phyloP scores from a whole-genome alignment of 2,113 vertebrate species.

The mouse (Mus musculus) region GRCm39 chr9:54111501-54112000 shows the following conservation, averaged over 20 bases:
- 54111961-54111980: slow-evolving; percentile 62
- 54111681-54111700: slow-evolving; percentile 1
- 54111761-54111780: neutral
- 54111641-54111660: neutral
- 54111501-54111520: neutral
- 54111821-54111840: slow-evolving; percentile 60
- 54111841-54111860: slow-evolving; percentile 43
- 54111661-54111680: accelerated
- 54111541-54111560: neutral
- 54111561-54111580: neutral
- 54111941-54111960: slow-evolving; percentile 73
- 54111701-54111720: neutral
- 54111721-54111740: neutral
- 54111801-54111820: neutral
- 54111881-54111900: slow-evolving; percentile 78
- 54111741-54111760: neutral
- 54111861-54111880: slow-evolving; percentile 20
- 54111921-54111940: slow-evolving; percentile 70
- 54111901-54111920: neutral
- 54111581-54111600: neutral
- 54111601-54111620: no score
- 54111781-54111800: neutral
- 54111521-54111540: neutral
- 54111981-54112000: slow-evolving; percentile 39
- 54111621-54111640: neutral